Base-by-base conservation (phyloP, 2,113 vertebrate species). In the Butorides virescens region DNA sequence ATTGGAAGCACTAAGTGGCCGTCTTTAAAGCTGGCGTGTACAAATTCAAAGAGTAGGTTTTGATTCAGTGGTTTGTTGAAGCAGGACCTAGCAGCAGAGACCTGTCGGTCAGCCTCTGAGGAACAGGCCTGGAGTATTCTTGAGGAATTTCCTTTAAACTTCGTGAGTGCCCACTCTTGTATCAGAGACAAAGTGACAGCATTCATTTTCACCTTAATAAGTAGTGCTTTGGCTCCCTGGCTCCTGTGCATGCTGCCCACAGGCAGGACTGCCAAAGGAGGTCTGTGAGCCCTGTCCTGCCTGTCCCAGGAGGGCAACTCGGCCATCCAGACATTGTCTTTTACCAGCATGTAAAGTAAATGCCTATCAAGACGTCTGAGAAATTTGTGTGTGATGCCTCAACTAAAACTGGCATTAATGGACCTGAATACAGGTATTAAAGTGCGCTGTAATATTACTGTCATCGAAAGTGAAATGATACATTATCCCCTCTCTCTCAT, bases 161-260 rank as follows among this genome's bases (percentile, higher is more conserved):
- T 67, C 42, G 22, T 0, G 27, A 49, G 12, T 68, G 11, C 29
- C n/a, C 6, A 10, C 19, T 55, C 15, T 39, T 65, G 29, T 55
- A 6, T 83, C 44, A 65, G 8, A 66, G 42, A 15, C 1, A 1
- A 58, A 71, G 39, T 56, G 70, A 78, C 26, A 63, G 10, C 21
- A 8, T 72, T 61, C 17, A 46, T 84, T 86, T 76, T 81, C 55
- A 63, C n/a, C 39, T 62, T 92, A 56, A 4, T 32, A 49, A 79
- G 32, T 16, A 21, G 26, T 7, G 9, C 50, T 63, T 68, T 77
- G 63, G 29, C 39, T 76, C 11, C 15, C 47, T 58, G 76, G 25
- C 18, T 73, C 10, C 29, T 46, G 10, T 42, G 19, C 39, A 9
- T 0, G 0, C 44, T 65, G 14, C 36, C 21, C 5, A 26, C 5